These are phyloP conservation scores for Druceiella hillmani DNA, from an alignment of 2,888 invertebrate species.

Conservation along the genomic window DNA sequence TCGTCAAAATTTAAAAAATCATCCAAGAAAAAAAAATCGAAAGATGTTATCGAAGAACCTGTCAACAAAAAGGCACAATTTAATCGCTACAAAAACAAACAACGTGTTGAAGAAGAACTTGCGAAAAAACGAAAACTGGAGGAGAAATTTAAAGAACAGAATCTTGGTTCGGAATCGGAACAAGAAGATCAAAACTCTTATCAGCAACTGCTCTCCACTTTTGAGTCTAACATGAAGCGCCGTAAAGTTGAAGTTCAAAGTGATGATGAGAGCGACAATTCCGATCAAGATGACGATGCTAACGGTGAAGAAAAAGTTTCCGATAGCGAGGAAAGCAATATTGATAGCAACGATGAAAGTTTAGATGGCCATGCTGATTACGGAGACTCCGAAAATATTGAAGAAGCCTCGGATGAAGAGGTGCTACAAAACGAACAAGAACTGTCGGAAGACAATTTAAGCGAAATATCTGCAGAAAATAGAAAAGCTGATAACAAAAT, in stretches of 20 bases:
- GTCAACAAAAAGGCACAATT: constrained; percentile 44
- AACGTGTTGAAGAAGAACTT: constrained; percentile 44
- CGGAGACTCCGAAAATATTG: no score
- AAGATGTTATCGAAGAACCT: constrained; percentile 30
- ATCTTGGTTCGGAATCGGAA: constrained; percentile 40
- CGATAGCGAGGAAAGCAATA: constrained; percentile 20
- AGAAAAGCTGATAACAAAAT: no score
- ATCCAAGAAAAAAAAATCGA: constrained; percentile 33
- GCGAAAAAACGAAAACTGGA: constrained; percentile 39
- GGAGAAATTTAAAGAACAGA: constrained; percentile 31
- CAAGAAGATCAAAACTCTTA: constrained; percentile 48
- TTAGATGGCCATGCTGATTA: no score
- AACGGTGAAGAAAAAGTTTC: constrained; percentile 7
- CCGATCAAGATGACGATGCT: neutral
- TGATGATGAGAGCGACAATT: neutral
- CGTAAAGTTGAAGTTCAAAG: constrained; percentile 5
- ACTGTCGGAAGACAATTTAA: no score
- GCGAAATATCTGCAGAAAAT: no score
- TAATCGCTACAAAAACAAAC: constrained; percentile 47
- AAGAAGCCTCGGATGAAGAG: no score
- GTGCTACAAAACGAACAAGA: no score
- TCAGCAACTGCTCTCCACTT: constrained; percentile 49
- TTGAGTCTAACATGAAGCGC: constrained; percentile 30
- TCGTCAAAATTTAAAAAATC: no score
- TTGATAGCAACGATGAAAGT: constrained; percentile 14